Evolutionary conservation across 2,113 vertebrate genomes (phyloP), one percentile per base, ranked within the genome.

Genomic region (Pseudolaguvia tuberculata): DNA sequence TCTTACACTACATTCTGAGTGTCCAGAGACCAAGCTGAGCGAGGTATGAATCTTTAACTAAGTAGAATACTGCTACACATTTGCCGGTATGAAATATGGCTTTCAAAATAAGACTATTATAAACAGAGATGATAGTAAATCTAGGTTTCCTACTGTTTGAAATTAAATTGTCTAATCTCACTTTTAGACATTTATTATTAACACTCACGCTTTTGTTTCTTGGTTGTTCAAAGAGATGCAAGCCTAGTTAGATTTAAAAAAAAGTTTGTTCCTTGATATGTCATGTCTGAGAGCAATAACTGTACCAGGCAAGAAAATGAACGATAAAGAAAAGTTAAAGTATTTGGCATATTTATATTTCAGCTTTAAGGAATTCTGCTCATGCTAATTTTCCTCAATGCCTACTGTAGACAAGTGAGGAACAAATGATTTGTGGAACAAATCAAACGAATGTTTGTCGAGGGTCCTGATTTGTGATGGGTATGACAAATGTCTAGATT

Each of bases 1-100:
- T 0, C 94, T 99, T 67, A 99, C 97, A 8, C 83, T 99, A 70
- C 97, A 99, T 80, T 99, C 97, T 0, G 96, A 98, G 88, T 99
- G 97, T 82, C 97, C 97, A 3, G 94, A 99, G 86, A 99, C 97
- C 8, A 98, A 96, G 84, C 91, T 93, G 17, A 94, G 95, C 88
- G 95, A 99, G 90, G 97, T 97, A 89, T 74, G 82, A 27, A 15
- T 4, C 29, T 58, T 53, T 59, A 39, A 15, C 10, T 39, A 62
- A 20, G n/a, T 58, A 50, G 17, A 14, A 5, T 67, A 3, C 27
- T 27, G 29, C 59, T 21, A 7, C 59, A 35, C 8, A 27, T 23
- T 39, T 1, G 25, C 1, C 42, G 15, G 39, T 65, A 6, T 15
- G n/a, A 63, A 23, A 13, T n/a, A 23, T 45, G 42, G 39, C 42